These are phyloP conservation scores for Agrenia bidenticulata DNA, from an alignment of 2,888 invertebrate species.

Conservation along the genomic window DNA sequence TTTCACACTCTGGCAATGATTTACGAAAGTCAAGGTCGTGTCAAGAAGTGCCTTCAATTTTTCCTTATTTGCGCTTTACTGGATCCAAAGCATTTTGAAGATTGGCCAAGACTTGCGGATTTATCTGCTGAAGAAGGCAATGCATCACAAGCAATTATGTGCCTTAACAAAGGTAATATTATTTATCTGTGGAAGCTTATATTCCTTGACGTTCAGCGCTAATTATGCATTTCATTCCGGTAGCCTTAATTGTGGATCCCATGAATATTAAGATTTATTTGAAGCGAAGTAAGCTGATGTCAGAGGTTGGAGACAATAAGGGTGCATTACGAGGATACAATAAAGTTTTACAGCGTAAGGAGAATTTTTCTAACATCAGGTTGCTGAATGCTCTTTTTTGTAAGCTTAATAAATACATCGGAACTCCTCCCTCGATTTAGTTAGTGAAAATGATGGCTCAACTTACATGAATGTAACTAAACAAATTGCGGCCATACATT, in stretches of 20 bases:
- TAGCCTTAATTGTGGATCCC: conserved; percentile 72
- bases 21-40: conserved; percentile 74
- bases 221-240: background rate
- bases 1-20: conserved; percentile 87
- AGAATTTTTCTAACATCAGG: conserved; percentile 2
- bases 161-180: conserved; percentile 67
- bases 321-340: conserved; percentile 71
- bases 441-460: conserved; percentile 16
- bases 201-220: no score
- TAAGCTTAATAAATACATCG: no score
- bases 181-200: background rate
- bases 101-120: conserved; percentile 83
- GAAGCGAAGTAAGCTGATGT: conserved; percentile 70
- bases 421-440: no score
- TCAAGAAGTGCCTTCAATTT: conserved; percentile 80
- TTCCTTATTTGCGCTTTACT: conserved; percentile 82
- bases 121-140: conserved; percentile 72
- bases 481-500: conserved; percentile 71
- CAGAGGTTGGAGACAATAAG: conserved; percentile 65
- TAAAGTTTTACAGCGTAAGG: conserved; percentile 64
- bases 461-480: conserved; percentile 64
- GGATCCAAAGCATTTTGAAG: conserved; percentile 73
- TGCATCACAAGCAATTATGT: conserved; percentile 74
- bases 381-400: background rate
- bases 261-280: conserved; percentile 71